Evolutionary conservation across 1,140 invertebrate species (phyloP), one percentile per base, ranked within the genome.

Genomic region (Zaprionus kolodkinae): DNA sequence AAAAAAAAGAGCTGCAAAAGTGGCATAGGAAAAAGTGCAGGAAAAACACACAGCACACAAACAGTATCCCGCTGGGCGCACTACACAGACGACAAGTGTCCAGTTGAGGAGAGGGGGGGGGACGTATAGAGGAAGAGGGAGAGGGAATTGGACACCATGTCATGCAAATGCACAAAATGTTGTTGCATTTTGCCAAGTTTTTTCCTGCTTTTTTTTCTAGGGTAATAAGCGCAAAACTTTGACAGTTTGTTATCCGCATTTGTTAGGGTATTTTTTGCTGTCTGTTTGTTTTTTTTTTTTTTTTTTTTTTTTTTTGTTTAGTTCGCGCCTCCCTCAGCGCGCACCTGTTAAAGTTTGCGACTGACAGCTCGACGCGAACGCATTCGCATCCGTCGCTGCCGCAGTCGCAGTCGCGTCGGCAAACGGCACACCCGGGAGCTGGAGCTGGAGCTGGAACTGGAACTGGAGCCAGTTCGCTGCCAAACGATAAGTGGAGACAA

Each of bases 221-320:
- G 77, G 84, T 88, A 87, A 87, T 87, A 87, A 87, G 84, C 84
- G 84, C 78, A 80, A 67, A 87, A 87, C 84, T 88, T 88, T 88
- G 84, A 88, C 84, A 88, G 85, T 88, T 88, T 88, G 84, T 88
- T 88, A 88, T 88, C 84, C 84, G 78, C 71, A 89, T 84, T 88
- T 87, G 79, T 78, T 82, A 71, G 83, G 71, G 61, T 48, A 74
- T 83, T 83, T 76, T 78, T n/a, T 64, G 7, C 40, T 13, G 27
- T 36, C 55, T 62, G 69, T 68, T 66, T n/a, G 30, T 61, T 36
- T 30, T 54, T 2, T 21, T 1, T 21, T 38, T 52, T 15, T 33
- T 56, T 55, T 55, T 66, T 13, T 55, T 40, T 40, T 65, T 56
- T 55, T 55, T 66, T 13, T 55, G 35, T 40, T 65, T 84, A 67